Conservation (phyloP, 2,113 vertebrate genomes). For the Chrysochloris asiatica region DNA sequence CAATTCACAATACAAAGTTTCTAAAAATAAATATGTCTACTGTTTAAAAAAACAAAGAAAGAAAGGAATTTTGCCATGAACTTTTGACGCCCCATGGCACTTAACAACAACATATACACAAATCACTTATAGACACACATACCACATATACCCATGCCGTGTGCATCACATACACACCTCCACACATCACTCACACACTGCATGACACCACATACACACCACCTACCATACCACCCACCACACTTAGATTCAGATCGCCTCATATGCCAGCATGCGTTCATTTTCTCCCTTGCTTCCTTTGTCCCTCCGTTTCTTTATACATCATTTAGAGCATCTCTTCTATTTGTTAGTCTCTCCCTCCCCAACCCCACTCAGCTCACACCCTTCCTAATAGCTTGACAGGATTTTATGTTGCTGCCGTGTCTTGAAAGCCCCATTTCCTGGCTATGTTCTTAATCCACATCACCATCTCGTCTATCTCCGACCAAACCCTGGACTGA, state of each 20-base stretch:
- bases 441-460: background rate
- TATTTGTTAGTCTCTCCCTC: background rate
- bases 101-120: too few relatives aligned
- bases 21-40: too few relatives aligned
- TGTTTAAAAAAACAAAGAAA: too few relatives aligned
- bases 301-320: background rate
- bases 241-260: background rate
- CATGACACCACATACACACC: too few relatives aligned
- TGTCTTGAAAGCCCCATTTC: background rate
- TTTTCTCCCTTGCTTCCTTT: background rate
- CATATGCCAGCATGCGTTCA: too few relatives aligned
- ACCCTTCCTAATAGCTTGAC: background rate
- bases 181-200: background rate
- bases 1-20: too few relatives aligned
- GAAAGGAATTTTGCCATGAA: too few relatives aligned
- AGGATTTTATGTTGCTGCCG: background rate
- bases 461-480: background rate
- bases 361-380: too few relatives aligned
- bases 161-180: background rate
- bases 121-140: background rate
- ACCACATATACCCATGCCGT: background rate
- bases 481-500: background rate
- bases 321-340: background rate
- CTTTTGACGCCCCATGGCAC: too few relatives aligned
- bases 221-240: background rate